Base-by-base conservation (phyloP, 2,113 vertebrate genomes). In the Mixornis gularis region DNA sequence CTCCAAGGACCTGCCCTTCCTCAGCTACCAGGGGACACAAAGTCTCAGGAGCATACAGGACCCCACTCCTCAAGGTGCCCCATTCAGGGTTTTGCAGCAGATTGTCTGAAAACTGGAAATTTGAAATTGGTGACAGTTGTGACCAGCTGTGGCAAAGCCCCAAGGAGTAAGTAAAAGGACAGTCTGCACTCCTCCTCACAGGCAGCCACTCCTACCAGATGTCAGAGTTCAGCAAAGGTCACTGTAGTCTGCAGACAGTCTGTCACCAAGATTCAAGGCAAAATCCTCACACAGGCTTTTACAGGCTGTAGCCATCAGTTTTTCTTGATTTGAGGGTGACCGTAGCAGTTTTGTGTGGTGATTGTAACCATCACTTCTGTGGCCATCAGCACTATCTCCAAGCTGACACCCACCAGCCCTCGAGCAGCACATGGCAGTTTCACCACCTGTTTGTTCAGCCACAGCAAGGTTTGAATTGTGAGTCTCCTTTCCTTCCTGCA, bases 301-400 rank as follows among this genome's bases (percentile, higher is more conserved):
- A 46, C 27, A 78, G 36, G 27, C 13, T 81, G 79, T 12, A 71
- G 26, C 9, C 26, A 22, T 36, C 80, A 13, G 5, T 10, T 71
- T 70, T 59, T 68, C n/a, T 60, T 52, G 19, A 53, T 87, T 79
- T 82, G 58, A 78, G 30, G 13, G 43, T 48, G 18, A 27, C n/a
- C 12, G 20, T 3, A 70, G 36, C 7, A 8, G 16, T 43, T 89
- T 72, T 89, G 34, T 41, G n/a, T 38, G 34, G 11, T 44, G 66
- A 38, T 19, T 1, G 0, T 29, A 49, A 27, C 41, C 36, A 14
- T n/a, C 22, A 26, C 8, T 56, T 59, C 6, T 40, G 18, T 30
- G 22, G 40, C 34, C 38, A 41, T 6, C 0, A 0, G 9, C 8
- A 10, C 20, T 15, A 12, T 21, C 27, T 48, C 84, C 6, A 3